phyloP scores from a whole-genome alignment of 2,888 invertebrate genomes.

The Ptycholaimellus sp. region DNA sequence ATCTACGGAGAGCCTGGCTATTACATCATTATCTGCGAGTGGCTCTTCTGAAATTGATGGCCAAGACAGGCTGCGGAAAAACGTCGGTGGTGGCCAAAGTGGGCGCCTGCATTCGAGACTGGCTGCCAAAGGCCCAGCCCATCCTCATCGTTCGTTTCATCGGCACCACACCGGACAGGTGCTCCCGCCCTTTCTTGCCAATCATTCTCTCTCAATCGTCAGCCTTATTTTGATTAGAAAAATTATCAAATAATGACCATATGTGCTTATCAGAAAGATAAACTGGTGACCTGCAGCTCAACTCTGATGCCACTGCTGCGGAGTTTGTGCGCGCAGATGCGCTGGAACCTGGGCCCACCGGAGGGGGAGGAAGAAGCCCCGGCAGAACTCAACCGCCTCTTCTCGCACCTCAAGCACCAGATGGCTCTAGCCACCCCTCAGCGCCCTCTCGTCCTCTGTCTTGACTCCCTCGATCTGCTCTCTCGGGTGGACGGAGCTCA shows the following conservation, averaged over 20 bases:
- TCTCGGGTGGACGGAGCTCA: slow-evolving; percentile 79
- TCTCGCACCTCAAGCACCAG: slow-evolving; percentile 80
- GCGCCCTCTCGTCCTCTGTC: slow-evolving; percentile 62
- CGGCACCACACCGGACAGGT: slow-evolving; percentile 58
- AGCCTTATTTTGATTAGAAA: no score
- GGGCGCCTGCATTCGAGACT: slow-evolving; percentile 34
- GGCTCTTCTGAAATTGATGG: no score
- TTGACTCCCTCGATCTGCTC: slow-evolving; percentile 88
- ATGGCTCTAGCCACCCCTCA: slow-evolving; percentile 53
- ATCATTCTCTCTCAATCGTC: no score
- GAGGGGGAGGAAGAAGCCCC: slow-evolving; percentile 81
- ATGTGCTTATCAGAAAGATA: no score
- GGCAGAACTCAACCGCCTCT: slow-evolving; percentile 76
- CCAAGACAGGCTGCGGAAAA: slow-evolving; percentile 95
- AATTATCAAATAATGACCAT: no score
- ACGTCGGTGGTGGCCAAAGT: slow-evolving; percentile 79
- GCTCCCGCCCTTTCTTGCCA: slow-evolving; percentile 72
- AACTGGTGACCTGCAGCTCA: no score
- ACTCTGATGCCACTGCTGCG: slow-evolving; percentile 74
- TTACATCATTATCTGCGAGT: no score
- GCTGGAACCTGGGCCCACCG: slow-evolving; percentile 27
- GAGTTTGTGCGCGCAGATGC: slow-evolving; percentile 65
- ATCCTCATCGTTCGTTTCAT: slow-evolving; percentile 67
- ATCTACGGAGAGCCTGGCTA: slow-evolving; percentile 65
- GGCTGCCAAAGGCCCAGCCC: slow-evolving; percentile 38